These are phyloP conservation scores for Fragum fragum DNA, from an alignment of 2,888 invertebrate species.

Conservation along the genomic window DNA sequence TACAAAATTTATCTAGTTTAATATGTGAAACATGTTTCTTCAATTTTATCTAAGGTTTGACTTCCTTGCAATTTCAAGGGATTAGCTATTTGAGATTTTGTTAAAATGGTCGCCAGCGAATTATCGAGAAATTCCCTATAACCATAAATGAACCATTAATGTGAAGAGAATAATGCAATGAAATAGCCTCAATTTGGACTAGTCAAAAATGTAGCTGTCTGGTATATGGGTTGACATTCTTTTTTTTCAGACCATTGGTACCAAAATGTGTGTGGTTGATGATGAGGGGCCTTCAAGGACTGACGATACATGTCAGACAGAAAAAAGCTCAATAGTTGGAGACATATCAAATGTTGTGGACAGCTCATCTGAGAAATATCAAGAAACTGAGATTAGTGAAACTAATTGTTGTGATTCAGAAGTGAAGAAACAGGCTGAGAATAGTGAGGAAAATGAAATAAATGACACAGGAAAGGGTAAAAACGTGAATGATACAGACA, in stretches of 20 bases:
- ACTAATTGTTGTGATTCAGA: neutral
- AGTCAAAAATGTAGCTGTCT: too few relatives aligned
- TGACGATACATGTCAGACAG: neutral
- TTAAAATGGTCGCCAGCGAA: too few relatives aligned
- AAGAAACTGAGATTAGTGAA: neutral
- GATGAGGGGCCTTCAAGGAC: neutral
- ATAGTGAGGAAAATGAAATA: neutral
- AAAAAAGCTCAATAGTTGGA: neutral
- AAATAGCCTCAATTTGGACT: too few relatives aligned
- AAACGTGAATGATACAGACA: neutral
- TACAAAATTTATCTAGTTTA: too few relatives aligned
- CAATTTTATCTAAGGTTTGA: too few relatives aligned
- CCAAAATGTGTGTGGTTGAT: constrained; percentile 15
- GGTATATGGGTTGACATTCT: neutral
- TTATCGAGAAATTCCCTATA: too few relatives aligned
- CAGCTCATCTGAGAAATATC: neutral
- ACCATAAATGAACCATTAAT: too few relatives aligned
- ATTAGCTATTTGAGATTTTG: too few relatives aligned
- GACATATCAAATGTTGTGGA: neutral
- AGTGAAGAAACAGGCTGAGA: neutral
- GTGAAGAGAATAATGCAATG: too few relatives aligned
- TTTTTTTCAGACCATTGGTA: constrained; percentile 8
- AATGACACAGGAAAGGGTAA: too few relatives aligned
- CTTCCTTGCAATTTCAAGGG: too few relatives aligned
- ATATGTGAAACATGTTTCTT: too few relatives aligned